Conservation (phyloP, 2,797 vertebrate genomes). For the Stomatorhinus walkeri region DNA sequence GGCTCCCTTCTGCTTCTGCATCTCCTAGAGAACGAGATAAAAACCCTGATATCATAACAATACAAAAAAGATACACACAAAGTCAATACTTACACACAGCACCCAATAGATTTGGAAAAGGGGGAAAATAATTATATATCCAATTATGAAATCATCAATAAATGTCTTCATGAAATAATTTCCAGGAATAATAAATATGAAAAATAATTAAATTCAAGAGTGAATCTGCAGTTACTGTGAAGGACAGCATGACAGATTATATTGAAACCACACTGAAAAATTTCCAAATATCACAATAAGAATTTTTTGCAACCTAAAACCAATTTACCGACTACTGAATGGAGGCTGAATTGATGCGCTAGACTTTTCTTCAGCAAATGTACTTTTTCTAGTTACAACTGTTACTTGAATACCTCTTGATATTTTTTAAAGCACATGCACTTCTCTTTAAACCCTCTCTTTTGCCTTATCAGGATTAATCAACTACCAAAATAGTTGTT, state of each 20-base stretch:
- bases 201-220: background rate
- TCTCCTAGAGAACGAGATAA: constrained; percentile 13
- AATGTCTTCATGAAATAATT: background rate
- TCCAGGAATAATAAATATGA: background rate
- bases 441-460: background rate
- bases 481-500: background rate
- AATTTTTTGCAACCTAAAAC: background rate
- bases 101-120: background rate
- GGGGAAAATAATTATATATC: background rate
- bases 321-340: background rate
- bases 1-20: constrained; percentile 35
- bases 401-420: background rate
- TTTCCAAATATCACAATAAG: background rate
- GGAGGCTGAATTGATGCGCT: background rate
- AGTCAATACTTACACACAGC: background rate
- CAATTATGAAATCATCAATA: background rate
- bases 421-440: background rate
- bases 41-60: background rate
- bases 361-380: background rate
- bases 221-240: background rate
- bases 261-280: background rate
- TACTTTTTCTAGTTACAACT: background rate
- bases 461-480: background rate
- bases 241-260: background rate
- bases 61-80: constrained; percentile 22